These are phyloP conservation scores for Scolopax mira DNA, from an alignment of 2,113 vertebrate genomes.

Conservation along the genomic window DNA sequence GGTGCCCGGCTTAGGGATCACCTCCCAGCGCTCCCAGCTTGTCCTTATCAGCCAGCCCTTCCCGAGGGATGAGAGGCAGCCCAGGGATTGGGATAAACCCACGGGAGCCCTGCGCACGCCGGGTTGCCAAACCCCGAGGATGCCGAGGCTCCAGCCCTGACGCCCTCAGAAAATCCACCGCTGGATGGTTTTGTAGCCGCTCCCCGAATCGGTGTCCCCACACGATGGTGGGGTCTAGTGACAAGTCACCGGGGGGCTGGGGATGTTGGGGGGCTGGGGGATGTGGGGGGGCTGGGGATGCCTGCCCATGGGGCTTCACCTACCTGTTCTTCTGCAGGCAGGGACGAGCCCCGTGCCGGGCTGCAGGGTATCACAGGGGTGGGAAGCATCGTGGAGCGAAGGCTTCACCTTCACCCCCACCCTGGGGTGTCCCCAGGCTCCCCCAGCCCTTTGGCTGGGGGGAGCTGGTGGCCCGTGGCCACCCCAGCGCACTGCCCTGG, in stretches of 20 bases:
- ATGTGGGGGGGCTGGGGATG: no score
- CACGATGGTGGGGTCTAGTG: accelerated
- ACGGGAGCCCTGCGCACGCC: accelerated
- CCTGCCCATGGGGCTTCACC: accelerated
- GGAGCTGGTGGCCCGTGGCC: background rate
- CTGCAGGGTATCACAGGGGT: accelerated
- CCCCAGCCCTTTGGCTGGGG: background rate
- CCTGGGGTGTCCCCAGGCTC: background rate
- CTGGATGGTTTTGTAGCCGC: background rate
- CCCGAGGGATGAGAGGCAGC: background rate
- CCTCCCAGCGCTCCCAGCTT: background rate
- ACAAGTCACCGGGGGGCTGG: background rate
- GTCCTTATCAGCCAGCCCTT: accelerated
- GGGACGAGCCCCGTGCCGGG: background rate
- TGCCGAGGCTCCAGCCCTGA: background rate
- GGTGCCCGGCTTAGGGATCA: background rate
- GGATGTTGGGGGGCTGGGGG: no score
- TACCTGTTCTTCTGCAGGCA: background rate
- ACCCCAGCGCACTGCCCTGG: accelerated
- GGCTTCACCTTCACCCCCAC: background rate
- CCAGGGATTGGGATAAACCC: background rate
- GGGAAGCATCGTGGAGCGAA: accelerated
- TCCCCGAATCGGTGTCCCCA: accelerated
- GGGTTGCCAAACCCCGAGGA: background rate
- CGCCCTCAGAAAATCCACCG: accelerated